Percentiles rank a stretch among this genome's conserved stretches.
Conservation (phyloP, 2,888 invertebrate genomes). For the Seira musarum region DNA sequence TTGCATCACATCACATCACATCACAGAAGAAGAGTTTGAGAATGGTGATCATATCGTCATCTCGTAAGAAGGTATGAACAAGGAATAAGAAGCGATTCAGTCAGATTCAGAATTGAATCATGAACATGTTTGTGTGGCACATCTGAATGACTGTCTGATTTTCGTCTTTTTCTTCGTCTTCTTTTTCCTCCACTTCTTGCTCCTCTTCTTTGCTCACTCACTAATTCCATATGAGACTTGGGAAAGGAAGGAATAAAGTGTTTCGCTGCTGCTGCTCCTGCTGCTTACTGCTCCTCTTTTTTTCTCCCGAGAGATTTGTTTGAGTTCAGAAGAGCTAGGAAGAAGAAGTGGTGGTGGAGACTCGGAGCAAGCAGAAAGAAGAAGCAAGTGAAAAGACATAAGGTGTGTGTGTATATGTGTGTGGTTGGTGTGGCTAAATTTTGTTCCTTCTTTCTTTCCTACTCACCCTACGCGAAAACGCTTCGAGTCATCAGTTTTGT, state of each 20-base stretch:
- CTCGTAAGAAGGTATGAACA: slow-evolving; percentile 32
- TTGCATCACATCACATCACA: slow-evolving; percentile 54
- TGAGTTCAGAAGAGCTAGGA: slow-evolving; percentile 4
- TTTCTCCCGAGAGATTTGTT: slow-evolving; percentile 12
- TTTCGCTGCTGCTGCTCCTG: not conserved
- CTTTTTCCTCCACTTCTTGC: slow-evolving; percentile 35
- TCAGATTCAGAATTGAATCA: slow-evolving; percentile 42
- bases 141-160: slow-evolving; percentile 61
- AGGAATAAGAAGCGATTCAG: slow-evolving; percentile 40
- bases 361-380: not conserved
- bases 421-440: not conserved
- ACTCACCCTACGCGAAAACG: not conserved
- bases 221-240: slow-evolving; percentile 23
- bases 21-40: no score
- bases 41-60: slow-evolving; percentile 35
- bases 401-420: not conserved
- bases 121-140: slow-evolving; percentile 53
- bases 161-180: slow-evolving; percentile 28
- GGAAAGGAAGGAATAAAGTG: not conserved
- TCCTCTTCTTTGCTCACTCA: slow-evolving; percentile 13
- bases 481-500: not conserved
- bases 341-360: not conserved
- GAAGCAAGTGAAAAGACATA: no score
- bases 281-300: not conserved
- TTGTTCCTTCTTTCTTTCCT: not conserved